Evolutionary conservation across 2,888 invertebrate species (phyloP), one percentile per base, ranked within the genome.

Genomic region (Crocallis elinguaria): DNA sequence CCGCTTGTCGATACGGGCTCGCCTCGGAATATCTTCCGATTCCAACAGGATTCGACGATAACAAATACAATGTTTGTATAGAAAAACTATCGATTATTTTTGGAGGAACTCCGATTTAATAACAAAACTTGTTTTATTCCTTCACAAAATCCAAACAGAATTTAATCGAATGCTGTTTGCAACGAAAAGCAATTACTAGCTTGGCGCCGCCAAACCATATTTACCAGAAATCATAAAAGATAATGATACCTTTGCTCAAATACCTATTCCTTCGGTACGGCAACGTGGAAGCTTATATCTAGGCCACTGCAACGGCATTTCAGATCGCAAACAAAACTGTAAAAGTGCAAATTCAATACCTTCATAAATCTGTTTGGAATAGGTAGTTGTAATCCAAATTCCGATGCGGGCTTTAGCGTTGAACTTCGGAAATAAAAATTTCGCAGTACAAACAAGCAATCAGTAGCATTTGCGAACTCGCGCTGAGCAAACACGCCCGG

Each of bases 381-480:
- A 55, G 45, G 52, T 55, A 53, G 49, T 69, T 64, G 60, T 67
- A 69, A 72, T 68, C 68, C 60, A 74, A 79, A 77, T 71, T 72
- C 55, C 44, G 53, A 68, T 64, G 67, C 70, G 66, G 54, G 63
- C 69, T 71, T 71, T 68, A 72, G 67, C 70, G 70, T 62, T 62
- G 65, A 75, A 77, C 67, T 77, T 72, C 64, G 69, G 70, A 82
- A 86, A 85, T 83, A 84, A 86, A 87, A 84, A 82, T 81, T 75
- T 84, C 75, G 71, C 73, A 78, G 75, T 78, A 82, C 86, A 87
- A 88, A 88, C 87, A 88, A 84, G 82, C 88, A 88, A 88, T 88
- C 88, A 86, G 84, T 64, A 82, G 82, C 84, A 85, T 85, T 88
- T 86, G 84, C 84, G 77, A 86, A 82, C 78, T 81, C 77, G 72